Base-by-base conservation (phyloP, 2,113 vertebrate genomes). In the Alectura lathami region DNA sequence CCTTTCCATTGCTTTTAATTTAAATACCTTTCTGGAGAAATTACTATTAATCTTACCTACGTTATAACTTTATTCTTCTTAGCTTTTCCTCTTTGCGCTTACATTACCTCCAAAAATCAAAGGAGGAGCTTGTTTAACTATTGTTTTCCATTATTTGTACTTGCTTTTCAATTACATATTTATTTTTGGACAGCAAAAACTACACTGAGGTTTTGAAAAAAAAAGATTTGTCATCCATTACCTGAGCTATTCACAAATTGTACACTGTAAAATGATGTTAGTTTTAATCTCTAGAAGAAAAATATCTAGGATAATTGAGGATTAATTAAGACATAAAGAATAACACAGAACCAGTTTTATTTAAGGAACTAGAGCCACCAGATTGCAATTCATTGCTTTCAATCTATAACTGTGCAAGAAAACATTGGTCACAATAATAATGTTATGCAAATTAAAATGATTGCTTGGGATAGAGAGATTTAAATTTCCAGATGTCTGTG, bases 391-490 rank as follows among this genome's bases (percentile, higher is more conserved):
- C 83, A 73, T 11, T 16, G 17, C 30, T 87, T 93, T 40, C 94
- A 92, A 89, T 91, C 63, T 87, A 14, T 7, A 59, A 38, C 51
- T 57, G 27, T 84, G 23, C 13, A 21, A 86, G 82, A 89, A 94
- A 93, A 80, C 29, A 57, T 40, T 82, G 86, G 57, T 68, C 63
- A 72, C 53, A 91, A 73, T n/a, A 80, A 82, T 79, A 73, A 88
- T 16, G 26, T 36, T 87, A 87, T 81, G 86, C 34, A 94, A 93
- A 96, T 95, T 62, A 67, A 95, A 92, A 73, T 51, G 66, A 45
- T 29, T 91, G 32, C 47, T 84, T 89, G 29, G 4, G 26, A 69
- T 69, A 53, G 48, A 59, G 27, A 66, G 69, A 95, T 85, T 85
- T 83, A 83, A 83, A 89, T 91, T 92, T 86, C 54, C 59, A 70